phyloP scores from a whole-genome alignment of 2,888 invertebrate genomes.

The Saturnia pavonia region DNA sequence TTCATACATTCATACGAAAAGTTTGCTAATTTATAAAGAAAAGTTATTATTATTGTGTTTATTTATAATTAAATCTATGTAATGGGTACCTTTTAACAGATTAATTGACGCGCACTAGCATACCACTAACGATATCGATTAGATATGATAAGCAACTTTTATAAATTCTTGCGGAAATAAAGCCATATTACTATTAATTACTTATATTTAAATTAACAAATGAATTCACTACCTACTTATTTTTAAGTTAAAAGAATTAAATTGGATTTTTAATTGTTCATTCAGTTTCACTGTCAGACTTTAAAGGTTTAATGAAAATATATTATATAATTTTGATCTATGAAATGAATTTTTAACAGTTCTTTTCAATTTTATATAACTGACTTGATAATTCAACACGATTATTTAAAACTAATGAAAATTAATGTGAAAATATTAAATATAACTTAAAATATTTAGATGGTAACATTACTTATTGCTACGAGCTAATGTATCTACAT shows the following conservation, averaged over 20 bases:
- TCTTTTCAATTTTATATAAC: background rate
- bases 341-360: background rate
- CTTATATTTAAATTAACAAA: too few species aligned
- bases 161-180: background rate
- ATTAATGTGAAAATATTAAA: too few species aligned
- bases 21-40: too few species aligned
- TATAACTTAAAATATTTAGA: background rate
- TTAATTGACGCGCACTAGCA: slow-evolving; percentile 7
- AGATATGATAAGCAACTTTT: background rate
- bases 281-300: background rate
- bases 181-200: background rate
- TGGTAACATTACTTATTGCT: background rate
- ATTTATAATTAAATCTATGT: background rate
- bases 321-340: background rate
- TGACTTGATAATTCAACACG: too few species aligned
- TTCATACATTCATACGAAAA: background rate
- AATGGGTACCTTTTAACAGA: background rate
- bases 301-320: background rate
- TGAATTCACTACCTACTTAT: background rate
- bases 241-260: too few species aligned
- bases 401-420: too few species aligned
- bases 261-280: too few species aligned
- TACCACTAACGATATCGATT: background rate
- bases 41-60: background rate
- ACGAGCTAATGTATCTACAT: background rate